phyloP scores from a whole-genome alignment of 2,113 vertebrate species.

The Psittacula cyanocephala region DNA sequence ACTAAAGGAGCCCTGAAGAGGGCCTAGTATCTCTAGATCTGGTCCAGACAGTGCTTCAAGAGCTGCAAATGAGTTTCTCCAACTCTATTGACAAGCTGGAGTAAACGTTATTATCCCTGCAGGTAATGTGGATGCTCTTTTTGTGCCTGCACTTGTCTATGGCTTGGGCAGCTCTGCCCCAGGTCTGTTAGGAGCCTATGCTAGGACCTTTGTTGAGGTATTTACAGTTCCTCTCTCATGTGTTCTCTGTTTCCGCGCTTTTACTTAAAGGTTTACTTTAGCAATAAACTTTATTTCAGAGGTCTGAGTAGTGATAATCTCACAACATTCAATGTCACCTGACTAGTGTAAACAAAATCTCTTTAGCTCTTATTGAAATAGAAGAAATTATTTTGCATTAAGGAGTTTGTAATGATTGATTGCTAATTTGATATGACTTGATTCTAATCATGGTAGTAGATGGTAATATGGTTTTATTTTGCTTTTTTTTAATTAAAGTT shows the following conservation, averaged over 20 bases:
- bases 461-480: rapidly evolving
- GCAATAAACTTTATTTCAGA: background rate
- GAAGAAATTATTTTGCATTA: background rate
- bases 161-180: background rate
- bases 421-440: background rate
- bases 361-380: background rate
- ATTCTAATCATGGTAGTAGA: background rate
- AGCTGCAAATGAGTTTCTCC: background rate
- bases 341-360: background rate
- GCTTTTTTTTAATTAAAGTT: background rate
- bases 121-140: rapidly evolving
- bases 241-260: background rate
- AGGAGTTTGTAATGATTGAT: background rate
- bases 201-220: background rate
- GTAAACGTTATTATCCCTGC: background rate
- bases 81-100: background rate
- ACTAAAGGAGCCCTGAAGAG: background rate
- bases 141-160: background rate
- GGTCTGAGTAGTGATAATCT: background rate
- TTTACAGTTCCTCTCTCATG: background rate
- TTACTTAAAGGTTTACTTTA: background rate
- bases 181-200: background rate
- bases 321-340: background rate
- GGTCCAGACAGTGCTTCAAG: background rate
- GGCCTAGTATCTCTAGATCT: background rate